A percentile compares a stretch with the other conserved stretches of the same genome.
phyloP scores from a whole-genome alignment of 2,113 vertebrate genomes.

The Melanotaenia duboulayi region DNA sequence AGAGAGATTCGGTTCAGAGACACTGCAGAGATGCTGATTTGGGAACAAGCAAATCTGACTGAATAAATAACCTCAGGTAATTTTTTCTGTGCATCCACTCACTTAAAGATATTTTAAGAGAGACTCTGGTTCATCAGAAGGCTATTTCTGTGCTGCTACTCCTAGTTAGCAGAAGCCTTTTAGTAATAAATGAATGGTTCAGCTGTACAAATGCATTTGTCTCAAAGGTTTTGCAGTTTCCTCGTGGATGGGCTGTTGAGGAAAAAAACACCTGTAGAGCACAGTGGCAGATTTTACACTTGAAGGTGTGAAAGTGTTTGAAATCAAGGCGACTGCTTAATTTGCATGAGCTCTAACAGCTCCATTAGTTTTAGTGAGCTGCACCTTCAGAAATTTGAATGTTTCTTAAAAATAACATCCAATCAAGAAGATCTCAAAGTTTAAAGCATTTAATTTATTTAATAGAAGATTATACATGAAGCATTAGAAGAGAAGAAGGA shows the following conservation, averaged over 20 bases:
- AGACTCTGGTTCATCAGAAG: not conserved
- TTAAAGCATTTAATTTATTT: conserved; percentile 2
- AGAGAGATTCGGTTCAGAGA: conserved; percentile 14
- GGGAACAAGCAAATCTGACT: conserved; percentile 24
- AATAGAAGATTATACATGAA: not conserved
- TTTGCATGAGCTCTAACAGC: not conserved
- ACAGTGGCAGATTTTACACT: conserved; percentile 22
- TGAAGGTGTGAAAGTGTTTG: conserved; percentile 6
- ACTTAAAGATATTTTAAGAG: conserved; percentile 1
- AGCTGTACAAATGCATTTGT: conserved; percentile 2
- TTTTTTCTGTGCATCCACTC: conserved; percentile 31
- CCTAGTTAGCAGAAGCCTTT: conserved; percentile 8
- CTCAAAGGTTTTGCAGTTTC: conserved; percentile 20
- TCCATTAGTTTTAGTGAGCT: not conserved
- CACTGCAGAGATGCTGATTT: conserved; percentile 27
- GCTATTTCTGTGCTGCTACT: conserved; percentile 14
- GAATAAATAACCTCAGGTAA: conserved; percentile 39
- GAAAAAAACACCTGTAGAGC: conserved; percentile 22
- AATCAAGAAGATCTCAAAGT: not conserved
- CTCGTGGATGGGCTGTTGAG: conserved; percentile 8
- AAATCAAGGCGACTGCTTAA: conserved; percentile 1
- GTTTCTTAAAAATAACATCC: not conserved
- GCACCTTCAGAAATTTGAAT: not conserved
- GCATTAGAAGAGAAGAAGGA: too few relatives aligned
- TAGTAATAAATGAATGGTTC: conserved; percentile 16